Evolutionary conservation across 2,113 vertebrate genomes (phyloP).

Genomic region (Cyphomyrus discorhynchus): DNA sequence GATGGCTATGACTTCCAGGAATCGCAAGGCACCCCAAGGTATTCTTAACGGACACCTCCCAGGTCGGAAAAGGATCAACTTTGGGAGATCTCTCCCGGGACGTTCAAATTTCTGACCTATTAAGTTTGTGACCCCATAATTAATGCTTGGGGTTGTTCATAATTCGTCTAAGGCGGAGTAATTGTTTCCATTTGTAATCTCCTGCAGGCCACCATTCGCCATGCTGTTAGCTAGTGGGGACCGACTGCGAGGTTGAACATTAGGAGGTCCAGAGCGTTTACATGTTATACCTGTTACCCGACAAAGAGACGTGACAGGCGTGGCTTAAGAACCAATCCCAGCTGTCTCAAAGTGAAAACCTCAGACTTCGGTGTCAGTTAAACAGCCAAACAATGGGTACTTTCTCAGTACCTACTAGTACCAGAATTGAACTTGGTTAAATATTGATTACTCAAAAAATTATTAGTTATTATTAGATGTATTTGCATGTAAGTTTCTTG

Average conservation of each 20-base stretch:
- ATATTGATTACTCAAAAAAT: neutral
- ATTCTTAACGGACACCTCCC: neutral
- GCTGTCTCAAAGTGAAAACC: neutral
- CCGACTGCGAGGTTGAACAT: neutral
- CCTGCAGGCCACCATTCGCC: neutral
- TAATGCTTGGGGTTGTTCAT: conserved; percentile 1
- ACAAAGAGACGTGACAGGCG: neutral
- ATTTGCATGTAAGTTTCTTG: neutral
- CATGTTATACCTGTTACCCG: neutral
- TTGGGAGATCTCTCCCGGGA: neutral
- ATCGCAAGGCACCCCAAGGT: neutral
- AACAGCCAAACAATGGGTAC: neutral
- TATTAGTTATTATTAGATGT: neutral
- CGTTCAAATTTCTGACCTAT: conserved; percentile 9
- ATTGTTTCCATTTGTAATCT: conserved; percentile 18
- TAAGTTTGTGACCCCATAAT: conserved; percentile 12
- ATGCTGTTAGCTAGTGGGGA: neutral
- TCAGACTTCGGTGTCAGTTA: neutral
- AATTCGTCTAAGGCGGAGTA: neutral
- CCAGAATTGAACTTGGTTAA: neutral
- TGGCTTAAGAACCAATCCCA: neutral
- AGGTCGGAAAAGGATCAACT: neutral
- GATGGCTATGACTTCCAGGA: neutral
- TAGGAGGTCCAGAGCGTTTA: neutral
- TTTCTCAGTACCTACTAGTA: neutral